These are phyloP conservation scores for Zaprionus kolodkinae DNA, from an alignment of 1,140 invertebrate species.

Conservation along the genomic window DNA sequence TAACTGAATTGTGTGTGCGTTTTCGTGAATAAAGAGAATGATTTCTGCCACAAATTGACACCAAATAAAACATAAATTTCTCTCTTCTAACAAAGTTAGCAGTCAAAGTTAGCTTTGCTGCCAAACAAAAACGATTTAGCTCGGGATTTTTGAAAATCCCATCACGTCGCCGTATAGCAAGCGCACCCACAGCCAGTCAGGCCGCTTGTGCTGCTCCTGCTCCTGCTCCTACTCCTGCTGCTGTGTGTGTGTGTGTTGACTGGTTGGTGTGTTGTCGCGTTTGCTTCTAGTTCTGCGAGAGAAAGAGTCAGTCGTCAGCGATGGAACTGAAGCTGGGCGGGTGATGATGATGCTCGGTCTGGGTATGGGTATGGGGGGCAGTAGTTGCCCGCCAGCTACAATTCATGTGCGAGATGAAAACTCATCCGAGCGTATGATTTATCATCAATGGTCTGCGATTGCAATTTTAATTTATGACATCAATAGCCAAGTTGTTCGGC, in stretches of 20 bases:
- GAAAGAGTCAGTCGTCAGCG: conserved; percentile 4
- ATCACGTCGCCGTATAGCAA: conserved; percentile 60
- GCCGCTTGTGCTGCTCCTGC: no score
- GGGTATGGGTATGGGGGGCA: not conserved
- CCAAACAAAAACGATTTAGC: conserved; percentile 64
- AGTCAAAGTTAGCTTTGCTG: conserved; percentile 57
- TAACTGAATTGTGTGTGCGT: conserved; percentile 57
- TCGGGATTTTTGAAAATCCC: conserved; percentile 64
- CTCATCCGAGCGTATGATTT: conserved; percentile 63
- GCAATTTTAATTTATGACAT: conserved; percentile 68
- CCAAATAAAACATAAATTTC: conserved; percentile 67
- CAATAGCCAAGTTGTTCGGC: conserved; percentile 60
- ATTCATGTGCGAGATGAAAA: conserved; percentile 67
- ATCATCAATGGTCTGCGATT: conserved; percentile 66
- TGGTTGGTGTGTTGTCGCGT: conserved; percentile 9
- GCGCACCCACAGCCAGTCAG: conserved; percentile 30
- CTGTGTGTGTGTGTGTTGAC: conserved; percentile 6
- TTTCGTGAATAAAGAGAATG: conserved; percentile 60
- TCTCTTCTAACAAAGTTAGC: conserved; percentile 64
- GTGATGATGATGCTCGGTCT: not conserved
- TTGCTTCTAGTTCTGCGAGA: conserved; percentile 2
- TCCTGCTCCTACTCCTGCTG: no score
- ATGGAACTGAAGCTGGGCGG: not conserved
- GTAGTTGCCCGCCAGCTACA: conserved; percentile 57
- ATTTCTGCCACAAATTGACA: conserved; percentile 64